Base-by-base conservation (phyloP, 64 coral and sea anemone genomes). In the Dendrophyllia cribrosa region DNA sequence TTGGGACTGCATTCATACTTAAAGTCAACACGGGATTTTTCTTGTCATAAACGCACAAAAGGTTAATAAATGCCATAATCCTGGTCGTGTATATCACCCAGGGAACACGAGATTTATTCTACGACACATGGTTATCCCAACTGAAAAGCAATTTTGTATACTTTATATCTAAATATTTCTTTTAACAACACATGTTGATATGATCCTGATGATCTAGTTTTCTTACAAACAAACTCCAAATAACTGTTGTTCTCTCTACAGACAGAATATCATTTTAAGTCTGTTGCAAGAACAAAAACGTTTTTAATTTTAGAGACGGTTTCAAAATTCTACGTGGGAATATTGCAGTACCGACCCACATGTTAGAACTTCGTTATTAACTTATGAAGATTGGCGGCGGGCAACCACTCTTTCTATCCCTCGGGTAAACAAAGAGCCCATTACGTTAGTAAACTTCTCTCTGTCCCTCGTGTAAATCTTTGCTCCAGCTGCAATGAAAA, bases 11-110 rank as follows among this genome's bases (percentile, higher is more conserved):
- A 65, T 59, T 66, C 62, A 82, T 11, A 20, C 25, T 66, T 68
- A n/a, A 68, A 49, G 59, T 84, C 62, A 67, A 24, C 80, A 50
- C 12, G 45, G 62, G 60, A 51, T 66, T 84, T 84, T 66, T 63
- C 45, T 65, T 84, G 80, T 84, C 80, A 84, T 23, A 67, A 22
- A 4, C 43, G 61, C 44, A 84, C 80, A 84, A 84, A 84, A 68
- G 80, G 46, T 45, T 51, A 84, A 84, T 84, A 65, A 84, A 84
- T 84, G 80, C 80, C 80, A 67, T 84, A 84, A 84, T 84, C 80
- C 80, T 51, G 20, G 80, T 68, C 10, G 8, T 49, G 62, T 84
- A 20, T 51, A 51, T 84, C 62, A 51, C 80, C 80, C 80, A 84
- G 80, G 80, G 62, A 45, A 84, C 62, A 77, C 20, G 50, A 20